Evolutionary conservation across 2,113 vertebrate genomes (phyloP).

Genomic region (Blennius ocellaris): DNA sequence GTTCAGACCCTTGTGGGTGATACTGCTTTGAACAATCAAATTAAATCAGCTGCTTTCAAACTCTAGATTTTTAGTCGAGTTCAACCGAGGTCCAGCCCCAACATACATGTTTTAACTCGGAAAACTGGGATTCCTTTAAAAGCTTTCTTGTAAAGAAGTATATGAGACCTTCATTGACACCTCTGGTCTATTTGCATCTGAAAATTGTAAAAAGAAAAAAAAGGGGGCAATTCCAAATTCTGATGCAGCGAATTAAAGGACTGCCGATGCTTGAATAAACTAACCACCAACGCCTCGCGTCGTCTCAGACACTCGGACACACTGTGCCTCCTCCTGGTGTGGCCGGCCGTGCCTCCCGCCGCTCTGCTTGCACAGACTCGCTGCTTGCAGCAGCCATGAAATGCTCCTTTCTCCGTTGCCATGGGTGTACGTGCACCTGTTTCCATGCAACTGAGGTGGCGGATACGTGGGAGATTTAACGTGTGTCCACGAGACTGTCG

Average conservation of each 20-base stretch:
- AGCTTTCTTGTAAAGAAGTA: too few relatives aligned
- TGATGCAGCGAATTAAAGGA: too few relatives aligned
- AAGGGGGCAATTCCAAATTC: background rate
- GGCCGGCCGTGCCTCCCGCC: slow-evolving; percentile 38
- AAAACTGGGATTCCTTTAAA: too few relatives aligned
- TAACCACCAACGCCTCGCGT: background rate
- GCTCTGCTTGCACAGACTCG: slow-evolving; percentile 25
- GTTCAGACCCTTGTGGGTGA: too few relatives aligned
- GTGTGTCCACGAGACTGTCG: slow-evolving; percentile 35
- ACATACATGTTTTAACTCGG: too few relatives aligned
- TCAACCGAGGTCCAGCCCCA: too few relatives aligned
- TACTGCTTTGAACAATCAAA: too few relatives aligned
- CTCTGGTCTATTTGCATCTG: too few relatives aligned
- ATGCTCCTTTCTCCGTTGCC: slow-evolving; percentile 27
- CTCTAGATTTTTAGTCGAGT: too few relatives aligned
- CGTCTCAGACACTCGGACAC: background rate
- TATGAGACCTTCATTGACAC: too few relatives aligned
- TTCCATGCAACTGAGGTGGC: slow-evolving; percentile 36
- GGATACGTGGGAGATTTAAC: slow-evolving; percentile 18
- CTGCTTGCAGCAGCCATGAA: slow-evolving; percentile 22
- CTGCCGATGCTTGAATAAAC: background rate
- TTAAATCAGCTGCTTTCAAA: too few relatives aligned
- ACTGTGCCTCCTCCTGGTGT: slow-evolving; percentile 8
- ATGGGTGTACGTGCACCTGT: slow-evolving; percentile 20
- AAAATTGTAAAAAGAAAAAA: background rate